Conservation (phyloP, 2,888 invertebrate genomes). For the Anagyrus pseudococci region DNA sequence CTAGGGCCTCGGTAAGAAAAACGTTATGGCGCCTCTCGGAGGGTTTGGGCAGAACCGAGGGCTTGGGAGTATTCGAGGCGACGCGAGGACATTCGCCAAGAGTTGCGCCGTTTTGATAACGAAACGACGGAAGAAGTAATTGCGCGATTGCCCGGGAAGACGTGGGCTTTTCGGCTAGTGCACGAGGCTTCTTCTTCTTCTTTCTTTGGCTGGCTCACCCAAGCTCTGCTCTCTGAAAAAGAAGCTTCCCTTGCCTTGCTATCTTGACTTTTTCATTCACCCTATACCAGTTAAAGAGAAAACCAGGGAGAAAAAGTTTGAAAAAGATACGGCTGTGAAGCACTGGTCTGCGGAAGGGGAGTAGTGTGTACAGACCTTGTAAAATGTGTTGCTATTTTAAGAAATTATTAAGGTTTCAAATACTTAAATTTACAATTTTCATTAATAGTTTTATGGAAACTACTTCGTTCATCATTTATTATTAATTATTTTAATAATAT, state of each 20-base stretch:
- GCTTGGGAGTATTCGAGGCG: not conserved
- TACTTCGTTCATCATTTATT: no score
- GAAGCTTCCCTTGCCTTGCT: slow-evolving; percentile 5
- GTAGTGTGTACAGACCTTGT: not conserved
- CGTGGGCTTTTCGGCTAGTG: slow-evolving; percentile 13
- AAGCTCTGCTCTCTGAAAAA: slow-evolving; percentile 8
- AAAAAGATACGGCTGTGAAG: no score
- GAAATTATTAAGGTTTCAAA: no score
- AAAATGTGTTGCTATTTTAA: not conserved
- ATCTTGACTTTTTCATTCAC: slow-evolving; percentile 21
- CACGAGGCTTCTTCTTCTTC: not conserved
- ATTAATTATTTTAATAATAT: no score
- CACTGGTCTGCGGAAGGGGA: slow-evolving; percentile 7
- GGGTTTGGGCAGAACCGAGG: not conserved
- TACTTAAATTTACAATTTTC: no score
- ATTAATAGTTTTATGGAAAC: no score
- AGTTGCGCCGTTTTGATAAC: slow-evolving; percentile 46
- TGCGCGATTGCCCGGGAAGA: slow-evolving; percentile 38
- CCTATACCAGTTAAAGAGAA: not conserved
- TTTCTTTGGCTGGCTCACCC: slow-evolving; percentile 1
- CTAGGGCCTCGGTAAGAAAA: not conserved
- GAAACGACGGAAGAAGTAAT: slow-evolving; percentile 47
- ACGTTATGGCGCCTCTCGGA: not conserved
- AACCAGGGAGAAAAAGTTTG: slow-evolving; percentile 12
- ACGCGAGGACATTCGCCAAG: slow-evolving; percentile 32